Conservation (phyloP, 2,113 vertebrate genomes). For the Grus americana region DNA sequence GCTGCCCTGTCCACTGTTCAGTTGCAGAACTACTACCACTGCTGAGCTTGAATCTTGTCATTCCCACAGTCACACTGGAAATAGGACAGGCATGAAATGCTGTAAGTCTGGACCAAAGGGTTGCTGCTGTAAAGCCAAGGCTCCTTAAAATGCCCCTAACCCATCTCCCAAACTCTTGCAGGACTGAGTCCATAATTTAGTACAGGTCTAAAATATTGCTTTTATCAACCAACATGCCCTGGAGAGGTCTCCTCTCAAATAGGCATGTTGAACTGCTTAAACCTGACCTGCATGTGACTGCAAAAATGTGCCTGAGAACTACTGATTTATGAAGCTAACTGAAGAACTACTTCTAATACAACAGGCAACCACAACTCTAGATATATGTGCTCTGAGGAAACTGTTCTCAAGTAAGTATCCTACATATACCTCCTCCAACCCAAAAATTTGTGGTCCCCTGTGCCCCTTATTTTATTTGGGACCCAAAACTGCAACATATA, state of each 20-base stretch:
- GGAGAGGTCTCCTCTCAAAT: neutral
- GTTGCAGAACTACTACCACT: neutral
- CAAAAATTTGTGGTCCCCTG: neutral
- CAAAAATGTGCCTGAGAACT: constrained; percentile 16
- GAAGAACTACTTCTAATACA: neutral
- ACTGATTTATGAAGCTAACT: constrained; percentile 10
- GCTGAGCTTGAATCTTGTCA: neutral
- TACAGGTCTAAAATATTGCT: neutral
- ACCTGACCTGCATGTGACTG: neutral
- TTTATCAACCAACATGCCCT: constrained; percentile 19
- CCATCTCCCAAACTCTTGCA: neutral
- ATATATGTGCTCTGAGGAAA: neutral
- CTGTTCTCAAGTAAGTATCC: neutral
- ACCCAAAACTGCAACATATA: neutral
- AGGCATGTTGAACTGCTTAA: neutral
- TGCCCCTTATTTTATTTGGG: neutral
- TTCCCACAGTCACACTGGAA: neutral
- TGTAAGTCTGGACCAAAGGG: neutral
- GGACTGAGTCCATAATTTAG: neutral
- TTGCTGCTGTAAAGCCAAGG: neutral
- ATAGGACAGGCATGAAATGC: neutral
- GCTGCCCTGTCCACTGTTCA: neutral
- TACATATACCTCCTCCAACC: neutral
- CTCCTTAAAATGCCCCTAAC: neutral
- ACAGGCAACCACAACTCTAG: neutral